Percentiles rank a stretch among this genome's conserved stretches.
Evolutionary conservation across 2,797 vertebrate genomes (phyloP).

Genomic region (Knipowitschia caucasica): DNA sequence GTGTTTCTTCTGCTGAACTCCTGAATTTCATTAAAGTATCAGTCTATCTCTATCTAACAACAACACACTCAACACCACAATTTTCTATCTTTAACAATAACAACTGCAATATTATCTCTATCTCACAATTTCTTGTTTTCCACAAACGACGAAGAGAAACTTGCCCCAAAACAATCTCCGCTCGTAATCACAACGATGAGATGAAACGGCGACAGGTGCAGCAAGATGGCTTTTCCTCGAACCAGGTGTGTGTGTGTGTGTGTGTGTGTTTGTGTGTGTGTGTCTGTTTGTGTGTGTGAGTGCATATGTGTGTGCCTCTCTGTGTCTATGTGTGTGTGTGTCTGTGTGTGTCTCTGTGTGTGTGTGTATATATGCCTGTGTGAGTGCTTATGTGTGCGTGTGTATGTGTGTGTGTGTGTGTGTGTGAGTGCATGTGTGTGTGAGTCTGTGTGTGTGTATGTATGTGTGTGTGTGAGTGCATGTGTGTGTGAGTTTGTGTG

Average conservation of each 20-base stretch:
- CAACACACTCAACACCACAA: no score
- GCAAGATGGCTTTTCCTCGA: slow-evolving; percentile 18
- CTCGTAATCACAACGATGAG: no score
- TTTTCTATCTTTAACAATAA: no score
- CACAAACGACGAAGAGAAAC: not conserved
- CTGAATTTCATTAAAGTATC: no score
- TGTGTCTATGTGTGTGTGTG: slow-evolving; percentile 15
- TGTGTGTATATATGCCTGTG: no score
- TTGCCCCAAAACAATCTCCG: not conserved
- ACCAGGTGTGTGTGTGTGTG: slow-evolving; percentile 20
- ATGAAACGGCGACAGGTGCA: slow-evolving; percentile 34
- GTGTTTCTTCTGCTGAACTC: no score
- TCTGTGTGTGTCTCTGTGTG: slow-evolving; percentile 21
- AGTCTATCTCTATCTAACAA: no score
- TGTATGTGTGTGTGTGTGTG: no score
- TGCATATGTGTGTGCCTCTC: slow-evolving; percentile 25
- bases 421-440: slow-evolving; percentile 10
- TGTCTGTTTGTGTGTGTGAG: no score
- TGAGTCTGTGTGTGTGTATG: slow-evolving; percentile 23
- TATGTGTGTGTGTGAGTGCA: slow-evolving; percentile 23
- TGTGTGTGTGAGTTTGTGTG: no score
- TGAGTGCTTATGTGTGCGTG: no score
- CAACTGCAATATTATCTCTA: not conserved
- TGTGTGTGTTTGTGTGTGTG: slow-evolving; percentile 22
- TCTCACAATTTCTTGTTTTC: not conserved